Percentiles rank a stretch among this genome's conserved stretches.
phyloP scores from a whole-genome alignment of 2,797 vertebrate species.

The Falco berigora region DNA sequence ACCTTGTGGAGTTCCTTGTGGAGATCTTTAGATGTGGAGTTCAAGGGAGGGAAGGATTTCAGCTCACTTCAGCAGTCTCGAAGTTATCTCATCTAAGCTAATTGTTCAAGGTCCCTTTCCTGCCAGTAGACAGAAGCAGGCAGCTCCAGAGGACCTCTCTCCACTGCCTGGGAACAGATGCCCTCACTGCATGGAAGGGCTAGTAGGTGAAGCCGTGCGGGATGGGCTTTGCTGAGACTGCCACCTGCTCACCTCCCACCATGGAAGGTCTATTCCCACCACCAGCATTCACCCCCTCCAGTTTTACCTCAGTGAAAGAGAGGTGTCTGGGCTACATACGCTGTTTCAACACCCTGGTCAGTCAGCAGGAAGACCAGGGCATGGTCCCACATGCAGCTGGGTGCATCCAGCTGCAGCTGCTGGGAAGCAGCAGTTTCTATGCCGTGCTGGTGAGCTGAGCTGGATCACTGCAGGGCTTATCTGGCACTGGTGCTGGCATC shows the following conservation, averaged over 20 bases:
- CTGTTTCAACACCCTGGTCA: not conserved
- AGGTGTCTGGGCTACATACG: rapidly evolving
- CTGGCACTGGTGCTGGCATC: not conserved
- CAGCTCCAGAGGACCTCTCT: not conserved
- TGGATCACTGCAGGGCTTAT: not conserved
- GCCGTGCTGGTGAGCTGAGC: not conserved
- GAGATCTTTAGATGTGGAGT: not conserved
- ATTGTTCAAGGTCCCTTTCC: not conserved
- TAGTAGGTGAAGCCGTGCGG: not conserved
- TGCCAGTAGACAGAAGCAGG: not conserved
- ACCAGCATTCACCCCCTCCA: not conserved
- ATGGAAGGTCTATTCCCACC: not conserved
- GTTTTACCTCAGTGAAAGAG: not conserved
- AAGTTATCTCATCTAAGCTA: not conserved
- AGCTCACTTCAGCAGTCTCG: not conserved
- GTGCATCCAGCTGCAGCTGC: not conserved
- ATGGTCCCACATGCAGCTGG: not conserved
- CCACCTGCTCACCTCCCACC: not conserved
- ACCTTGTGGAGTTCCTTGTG: not conserved
- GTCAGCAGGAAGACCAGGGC: not conserved
- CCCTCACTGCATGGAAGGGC: not conserved
- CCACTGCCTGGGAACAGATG: too few species aligned
- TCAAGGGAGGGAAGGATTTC: not conserved
- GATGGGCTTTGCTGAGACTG: not conserved
- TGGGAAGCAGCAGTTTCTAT: not conserved